These are phyloP conservation scores for Sebastes alutus DNA, from an alignment of 2,797 vertebrate species.

Conservation along the genomic window DNA sequence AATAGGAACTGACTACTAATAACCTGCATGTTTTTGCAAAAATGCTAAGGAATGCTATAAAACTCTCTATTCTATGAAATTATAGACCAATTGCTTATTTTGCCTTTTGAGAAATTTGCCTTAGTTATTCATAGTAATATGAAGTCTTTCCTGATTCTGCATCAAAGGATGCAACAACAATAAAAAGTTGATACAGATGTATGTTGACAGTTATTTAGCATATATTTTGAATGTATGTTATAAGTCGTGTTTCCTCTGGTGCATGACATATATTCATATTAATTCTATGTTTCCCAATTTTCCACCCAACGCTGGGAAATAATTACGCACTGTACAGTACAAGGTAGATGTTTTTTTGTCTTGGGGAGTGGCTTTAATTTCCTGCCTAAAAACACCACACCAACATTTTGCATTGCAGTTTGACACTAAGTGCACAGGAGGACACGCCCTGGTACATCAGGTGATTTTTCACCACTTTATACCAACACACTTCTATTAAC, in stretches of 20 bases:
- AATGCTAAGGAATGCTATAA: background rate
- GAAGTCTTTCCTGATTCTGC: background rate
- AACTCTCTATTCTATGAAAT: background rate
- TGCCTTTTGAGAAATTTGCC: background rate
- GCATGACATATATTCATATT: background rate
- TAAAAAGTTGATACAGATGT: no score
- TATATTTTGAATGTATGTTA: background rate
- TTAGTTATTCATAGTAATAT: background rate
- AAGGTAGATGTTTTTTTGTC: background rate
- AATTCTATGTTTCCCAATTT: no score
- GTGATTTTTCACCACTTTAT: background rate
- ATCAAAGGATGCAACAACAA: background rate
- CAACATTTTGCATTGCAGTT: background rate
- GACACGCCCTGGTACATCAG: conserved; percentile 10
- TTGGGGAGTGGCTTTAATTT: background rate
- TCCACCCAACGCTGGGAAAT: background rate
- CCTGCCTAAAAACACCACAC: background rate
- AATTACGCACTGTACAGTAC: background rate
- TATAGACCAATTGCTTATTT: background rate
- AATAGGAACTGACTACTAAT: background rate
- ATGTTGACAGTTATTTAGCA: background rate
- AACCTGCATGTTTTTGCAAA: background rate
- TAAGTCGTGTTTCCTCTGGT: background rate
- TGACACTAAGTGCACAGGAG: background rate
- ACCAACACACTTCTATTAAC: background rate